A percentile compares a stretch with the other conserved stretches of the same genome.
Conservation (phyloP, 2,113 vertebrate species). For the Antechinus flavipes region DNA sequence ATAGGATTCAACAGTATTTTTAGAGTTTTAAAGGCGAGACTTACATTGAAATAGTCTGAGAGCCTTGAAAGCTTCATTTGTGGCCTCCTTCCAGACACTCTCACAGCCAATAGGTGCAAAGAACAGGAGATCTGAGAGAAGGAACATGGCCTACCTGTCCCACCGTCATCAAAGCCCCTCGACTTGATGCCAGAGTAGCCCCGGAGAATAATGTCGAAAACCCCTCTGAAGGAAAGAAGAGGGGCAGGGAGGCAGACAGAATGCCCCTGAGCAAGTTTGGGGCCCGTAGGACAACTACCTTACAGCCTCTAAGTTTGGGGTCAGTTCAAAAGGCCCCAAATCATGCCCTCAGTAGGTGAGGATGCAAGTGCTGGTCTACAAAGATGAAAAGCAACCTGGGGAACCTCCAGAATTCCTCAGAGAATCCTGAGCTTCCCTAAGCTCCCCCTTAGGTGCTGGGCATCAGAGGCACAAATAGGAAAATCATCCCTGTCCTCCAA, state of each 20-base stretch:
- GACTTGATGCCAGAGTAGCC: slow-evolving; percentile 91
- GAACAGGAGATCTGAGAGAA: not conserved
- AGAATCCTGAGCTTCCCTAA: not conserved
- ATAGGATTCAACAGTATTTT: not conserved
- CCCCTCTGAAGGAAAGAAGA: slow-evolving; percentile 85
- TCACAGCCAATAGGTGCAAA: not conserved
- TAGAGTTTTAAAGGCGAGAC: not conserved
- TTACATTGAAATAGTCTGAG: not conserved
- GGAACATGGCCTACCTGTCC: slow-evolving; percentile 86
- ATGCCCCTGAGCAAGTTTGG: not conserved
- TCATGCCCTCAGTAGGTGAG: too few species aligned
- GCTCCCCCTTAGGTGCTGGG: not conserved
- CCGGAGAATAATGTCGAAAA: slow-evolving; percentile 91
- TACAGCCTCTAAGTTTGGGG: not conserved
- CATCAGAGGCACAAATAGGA: not conserved
- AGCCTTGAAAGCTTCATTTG: not conserved
- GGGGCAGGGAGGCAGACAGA: not conserved
- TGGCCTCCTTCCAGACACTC: not conserved
- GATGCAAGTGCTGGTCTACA: not conserved
- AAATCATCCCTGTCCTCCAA: not conserved
- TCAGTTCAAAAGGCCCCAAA: too few species aligned
- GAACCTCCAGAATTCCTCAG: not conserved
- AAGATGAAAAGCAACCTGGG: not conserved
- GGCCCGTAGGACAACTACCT: not conserved
- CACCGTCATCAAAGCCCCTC: slow-evolving; percentile 93